Base-by-base conservation (phyloP, 2,888 invertebrate genomes). In the Drosophila gaucha region DNA sequence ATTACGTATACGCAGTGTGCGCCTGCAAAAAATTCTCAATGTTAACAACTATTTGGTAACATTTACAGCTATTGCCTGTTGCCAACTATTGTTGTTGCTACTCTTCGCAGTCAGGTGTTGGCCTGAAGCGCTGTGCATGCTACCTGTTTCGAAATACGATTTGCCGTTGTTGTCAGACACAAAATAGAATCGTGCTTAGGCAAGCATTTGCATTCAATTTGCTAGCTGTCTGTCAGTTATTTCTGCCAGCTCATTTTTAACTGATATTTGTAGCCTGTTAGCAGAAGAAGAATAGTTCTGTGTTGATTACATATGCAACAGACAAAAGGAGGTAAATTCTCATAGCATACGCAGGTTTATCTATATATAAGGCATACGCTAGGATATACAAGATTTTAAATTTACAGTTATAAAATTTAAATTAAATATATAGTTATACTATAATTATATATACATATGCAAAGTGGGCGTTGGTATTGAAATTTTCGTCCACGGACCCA, bases 1-100 rank as follows among this genome's bases (percentile, higher is more conserved):
- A 74, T 67, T 80, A 71, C 58, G 71, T 65, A 74, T 65, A 70
- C 85, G 70, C 69, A 80, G 62, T 31, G 68, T 59, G 56, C 58
- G 67, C 66, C 46, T 67, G 63, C 38, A 36, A 51, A 49, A 66
- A 78, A 51, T 60, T 38, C 35, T n/a, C 33, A 47, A 47, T 59
- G n/a, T n/a, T 18, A 50, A 47, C 59, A 14, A 20, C 56, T 43
- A 39, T 36, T 66, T 49, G 41, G 58, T 35, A 36, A 30, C 36
- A 20, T 35, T 24, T 30, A n/a, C n/a, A n/a, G 26, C 46, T 30
- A 39, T 24, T 35, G 39, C 43, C 41, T 41, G 50, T 26, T 26
- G 39, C 49, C 30, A 49, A 18, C 35, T 20, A 28, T 10, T 44
- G n/a, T 6, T 26, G 12, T 28, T 9, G 9, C n/a, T n/a, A n/a